phyloP scores from a whole-genome alignment of 2,113 vertebrate genomes.

The Hymenochirus boettgeri region DNA sequence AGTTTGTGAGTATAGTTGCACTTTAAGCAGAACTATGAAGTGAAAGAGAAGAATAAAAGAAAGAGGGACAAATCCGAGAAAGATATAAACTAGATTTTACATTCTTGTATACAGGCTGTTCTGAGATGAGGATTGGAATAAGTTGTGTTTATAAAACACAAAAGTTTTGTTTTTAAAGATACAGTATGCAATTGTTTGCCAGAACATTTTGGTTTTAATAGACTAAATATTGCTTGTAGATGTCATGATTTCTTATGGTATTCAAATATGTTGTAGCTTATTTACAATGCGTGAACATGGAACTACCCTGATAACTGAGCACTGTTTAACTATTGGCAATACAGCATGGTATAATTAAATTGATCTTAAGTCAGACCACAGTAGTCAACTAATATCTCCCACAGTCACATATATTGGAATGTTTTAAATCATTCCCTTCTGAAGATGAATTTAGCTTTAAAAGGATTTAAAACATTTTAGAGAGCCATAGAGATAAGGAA shows the following conservation, averaged over 20 bases:
- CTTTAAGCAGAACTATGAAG: too few relatives aligned
- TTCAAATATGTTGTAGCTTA: background rate
- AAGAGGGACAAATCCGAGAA: too few relatives aligned
- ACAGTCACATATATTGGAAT: slow-evolving; percentile 23
- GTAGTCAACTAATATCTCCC: slow-evolving; percentile 14
- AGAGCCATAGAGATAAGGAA: slow-evolving; percentile 31
- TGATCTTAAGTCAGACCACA: slow-evolving; percentile 17
- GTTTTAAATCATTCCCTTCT: slow-evolving; percentile 27
- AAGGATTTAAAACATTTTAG: slow-evolving; percentile 34
- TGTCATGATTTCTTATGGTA: background rate
- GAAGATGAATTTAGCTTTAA: slow-evolving; percentile 38
- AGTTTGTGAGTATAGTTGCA: too few relatives aligned
- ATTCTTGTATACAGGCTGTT: too few relatives aligned
- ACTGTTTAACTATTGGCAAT: slow-evolving; percentile 20
- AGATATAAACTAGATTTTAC: too few relatives aligned
- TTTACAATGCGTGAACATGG: background rate
- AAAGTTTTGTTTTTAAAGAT: too few relatives aligned
- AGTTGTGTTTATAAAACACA: too few relatives aligned
- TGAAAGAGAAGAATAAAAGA: too few relatives aligned
- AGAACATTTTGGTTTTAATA: background rate
- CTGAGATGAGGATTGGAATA: too few relatives aligned
- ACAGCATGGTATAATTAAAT: slow-evolving; percentile 18
- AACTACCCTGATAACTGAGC: slow-evolving; percentile 16
- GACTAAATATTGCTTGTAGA: background rate
- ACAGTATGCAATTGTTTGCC: background rate